Base-by-base conservation (phyloP, 2,888 invertebrate species). In the Eremobia ochroleuca region DNA sequence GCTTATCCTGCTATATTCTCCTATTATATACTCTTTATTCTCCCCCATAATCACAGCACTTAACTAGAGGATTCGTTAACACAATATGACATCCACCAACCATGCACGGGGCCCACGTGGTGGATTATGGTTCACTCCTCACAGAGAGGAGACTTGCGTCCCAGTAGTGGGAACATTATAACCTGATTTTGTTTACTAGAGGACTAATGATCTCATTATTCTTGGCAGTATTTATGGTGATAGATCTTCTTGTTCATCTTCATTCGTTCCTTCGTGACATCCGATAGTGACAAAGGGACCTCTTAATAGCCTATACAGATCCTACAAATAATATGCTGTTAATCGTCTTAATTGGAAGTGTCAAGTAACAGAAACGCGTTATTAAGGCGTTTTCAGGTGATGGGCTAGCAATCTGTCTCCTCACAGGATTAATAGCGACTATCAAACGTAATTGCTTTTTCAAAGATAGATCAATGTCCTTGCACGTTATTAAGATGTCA, bases 331-430 rank as follows among this genome's bases (percentile, higher is more conserved):
- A 15, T 15, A 58, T 49, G 31, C 40, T 18, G 21, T 70, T 73
- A n/a, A 62, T 58, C 1, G 28, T 21, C 61, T 21, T 52, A 37
- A 64, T 65, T 49, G 13, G 40, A 58, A 21, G 13, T 40, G 71
- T 59, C 37, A n/a, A 25, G 64, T 77, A 72, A 73, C 72, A 79
- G 28, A 46, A 74, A 69, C 52, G 40, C 65, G 61, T 61, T 74
- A 77, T 76, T 71, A 68, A 62, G 77, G 52, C 58, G 37, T 58
- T 62, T 34, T n/a, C 68, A 76, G 62, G 52, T 84, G 79, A 76
- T 78, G 81, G 64, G 18, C 58, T 49, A 34, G 49, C 72, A 82
- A 76, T 86, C 46, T 76, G 78, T 77, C 77, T 76, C 62, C 59
- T 58, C 55, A 15, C 43, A 59, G 28, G 25, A 67, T 79, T 87